phyloP scores from a whole-genome alignment of 2,888 invertebrate genomes.

The Polyommatus iphigenia region DNA sequence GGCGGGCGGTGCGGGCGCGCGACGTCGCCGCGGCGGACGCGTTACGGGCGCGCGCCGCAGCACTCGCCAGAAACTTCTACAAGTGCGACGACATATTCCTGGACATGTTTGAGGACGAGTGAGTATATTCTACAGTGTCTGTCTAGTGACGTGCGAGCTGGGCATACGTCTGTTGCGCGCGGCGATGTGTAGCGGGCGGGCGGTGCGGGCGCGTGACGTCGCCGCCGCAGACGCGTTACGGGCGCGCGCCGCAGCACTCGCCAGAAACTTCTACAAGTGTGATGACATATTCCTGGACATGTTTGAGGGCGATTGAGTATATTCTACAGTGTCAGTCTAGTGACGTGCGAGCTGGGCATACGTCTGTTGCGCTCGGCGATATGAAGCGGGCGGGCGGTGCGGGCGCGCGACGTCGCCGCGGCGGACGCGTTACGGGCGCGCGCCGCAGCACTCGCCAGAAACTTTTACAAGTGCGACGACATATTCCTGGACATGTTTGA shows the following conservation, averaged over 20 bases:
- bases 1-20: slow-evolving; percentile 80
- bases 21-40: slow-evolving; percentile 80
- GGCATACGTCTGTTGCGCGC: slow-evolving; percentile 87
- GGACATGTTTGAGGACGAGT: slow-evolving; percentile 96
- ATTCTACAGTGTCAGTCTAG: slow-evolving; percentile 93
- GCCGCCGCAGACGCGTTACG: slow-evolving; percentile 79
- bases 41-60: slow-evolving; percentile 88
- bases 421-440: slow-evolving; percentile 81
- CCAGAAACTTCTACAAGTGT: slow-evolving; percentile 96
- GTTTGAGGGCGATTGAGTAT: too few species aligned
- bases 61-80: slow-evolving; percentile 93
- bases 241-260: slow-evolving; percentile 89
- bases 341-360: slow-evolving; percentile 94
- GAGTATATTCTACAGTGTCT: slow-evolving; percentile 69
- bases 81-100: slow-evolving; percentile 99
- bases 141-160: slow-evolving; percentile 95
- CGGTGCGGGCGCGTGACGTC: slow-evolving; percentile 80
- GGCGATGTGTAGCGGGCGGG: slow-evolving; percentile 78
- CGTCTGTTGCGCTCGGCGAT: slow-evolving; percentile 83
- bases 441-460: slow-evolving; percentile 91
- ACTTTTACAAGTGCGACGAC: slow-evolving; percentile 98
- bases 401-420: slow-evolving; percentile 78
- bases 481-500: slow-evolving; percentile 99
- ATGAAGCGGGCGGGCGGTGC: slow-evolving; percentile 81
- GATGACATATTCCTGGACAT: slow-evolving; percentile 95